phyloP scores from a whole-genome alignment of 1,140 invertebrate species.

The Episyrphus balteatus region DNA sequence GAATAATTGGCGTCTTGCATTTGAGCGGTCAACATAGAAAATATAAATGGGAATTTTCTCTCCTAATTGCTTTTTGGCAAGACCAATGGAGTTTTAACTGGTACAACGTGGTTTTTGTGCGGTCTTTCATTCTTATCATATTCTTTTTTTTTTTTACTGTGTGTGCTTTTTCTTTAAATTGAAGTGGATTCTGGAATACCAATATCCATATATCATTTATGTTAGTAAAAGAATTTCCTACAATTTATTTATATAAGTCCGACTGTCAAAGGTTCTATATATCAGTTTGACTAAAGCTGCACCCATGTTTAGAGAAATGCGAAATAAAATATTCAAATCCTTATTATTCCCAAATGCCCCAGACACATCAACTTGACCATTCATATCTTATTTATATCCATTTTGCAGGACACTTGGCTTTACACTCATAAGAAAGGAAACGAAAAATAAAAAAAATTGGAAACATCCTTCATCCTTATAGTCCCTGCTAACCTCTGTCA shows the following conservation, averaged over 20 bases:
- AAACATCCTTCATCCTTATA: too few relatives aligned
- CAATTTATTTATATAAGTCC: too few relatives aligned
- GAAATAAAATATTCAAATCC: not conserved
- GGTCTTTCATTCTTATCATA: not conserved
- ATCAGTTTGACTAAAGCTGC: not conserved
- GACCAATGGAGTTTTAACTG: slow-evolving; percentile 11
- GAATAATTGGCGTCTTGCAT: slow-evolving; percentile 24
- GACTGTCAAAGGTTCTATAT: not conserved
- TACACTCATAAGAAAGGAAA: not conserved
- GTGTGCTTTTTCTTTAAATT: too few relatives aligned
- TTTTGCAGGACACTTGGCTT: not conserved
- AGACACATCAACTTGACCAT: slow-evolving; percentile 1
- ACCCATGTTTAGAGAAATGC: not conserved
- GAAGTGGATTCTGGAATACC: too few relatives aligned
- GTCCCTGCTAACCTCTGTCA: not conserved
- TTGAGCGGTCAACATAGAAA: not conserved
- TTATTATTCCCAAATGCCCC: not conserved
- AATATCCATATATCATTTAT: too few relatives aligned
- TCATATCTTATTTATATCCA: slow-evolving; percentile 1
- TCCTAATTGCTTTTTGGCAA: slow-evolving; percentile 33
- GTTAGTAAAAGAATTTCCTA: too few relatives aligned
- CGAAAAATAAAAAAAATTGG: too few relatives aligned
- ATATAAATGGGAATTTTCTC: slow-evolving; percentile 19
- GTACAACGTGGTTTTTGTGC: not conserved
- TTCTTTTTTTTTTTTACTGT: not conserved